Evolutionary conservation across 2,888 invertebrate genomes (phyloP).

Genomic region (Leptinotarsa juncta): DNA sequence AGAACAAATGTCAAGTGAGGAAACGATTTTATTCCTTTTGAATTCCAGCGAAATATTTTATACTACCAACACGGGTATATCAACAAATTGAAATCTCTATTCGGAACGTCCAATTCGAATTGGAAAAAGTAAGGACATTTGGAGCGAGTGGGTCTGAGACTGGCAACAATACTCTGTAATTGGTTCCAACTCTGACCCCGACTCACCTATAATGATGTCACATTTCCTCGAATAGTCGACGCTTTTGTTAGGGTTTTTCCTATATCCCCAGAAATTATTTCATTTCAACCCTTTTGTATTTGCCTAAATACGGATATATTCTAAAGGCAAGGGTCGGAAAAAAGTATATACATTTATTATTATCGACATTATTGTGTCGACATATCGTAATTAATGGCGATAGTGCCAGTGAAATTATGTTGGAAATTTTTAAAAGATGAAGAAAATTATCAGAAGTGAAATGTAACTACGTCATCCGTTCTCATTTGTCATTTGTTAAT

Average conservation of each 20-base stretch:
- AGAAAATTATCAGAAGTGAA: too few relatives aligned
- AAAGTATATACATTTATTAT: too few relatives aligned
- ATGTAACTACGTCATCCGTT: too few relatives aligned
- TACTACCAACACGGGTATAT: conserved; percentile 42
- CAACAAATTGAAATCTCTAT: conserved; percentile 63
- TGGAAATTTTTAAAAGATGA: too few relatives aligned
- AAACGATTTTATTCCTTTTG: background rate
- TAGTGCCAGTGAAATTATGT: too few relatives aligned
- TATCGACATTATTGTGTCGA: too few relatives aligned
- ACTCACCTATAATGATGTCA: conserved; percentile 60
- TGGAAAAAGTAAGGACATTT: conserved; percentile 51
- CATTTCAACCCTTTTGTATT: conserved; percentile 34
- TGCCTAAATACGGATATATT: background rate
- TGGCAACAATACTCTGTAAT: conserved; percentile 66
- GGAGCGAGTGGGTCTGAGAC: conserved; percentile 61
- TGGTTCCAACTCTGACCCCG: conserved; percentile 64
- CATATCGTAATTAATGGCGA: too few relatives aligned
- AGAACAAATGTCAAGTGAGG: background rate
- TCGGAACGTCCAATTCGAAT: conserved; percentile 50
- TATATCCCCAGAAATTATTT: conserved; percentile 32
- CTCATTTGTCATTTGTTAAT: too few relatives aligned
- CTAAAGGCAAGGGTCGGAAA: background rate
- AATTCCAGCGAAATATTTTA: conserved; percentile 34
- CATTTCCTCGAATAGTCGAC: conserved; percentile 46
- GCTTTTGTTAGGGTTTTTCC: conserved; percentile 51